Conservation (phyloP, 2,113 vertebrate genomes). For the Aleadryas rufinucha region DNA sequence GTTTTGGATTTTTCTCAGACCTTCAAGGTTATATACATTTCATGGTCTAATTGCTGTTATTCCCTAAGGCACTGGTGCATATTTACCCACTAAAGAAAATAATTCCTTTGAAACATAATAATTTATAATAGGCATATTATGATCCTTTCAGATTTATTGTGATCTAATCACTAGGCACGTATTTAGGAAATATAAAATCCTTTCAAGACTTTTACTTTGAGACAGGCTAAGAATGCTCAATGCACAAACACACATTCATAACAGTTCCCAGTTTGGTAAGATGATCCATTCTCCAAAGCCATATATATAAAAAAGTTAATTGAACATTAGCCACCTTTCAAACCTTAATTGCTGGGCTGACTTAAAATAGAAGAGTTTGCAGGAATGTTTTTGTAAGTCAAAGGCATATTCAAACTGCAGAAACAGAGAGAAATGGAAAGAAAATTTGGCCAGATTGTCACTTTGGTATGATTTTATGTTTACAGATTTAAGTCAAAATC, state of each 20-base stretch:
- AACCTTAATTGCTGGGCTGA: neutral
- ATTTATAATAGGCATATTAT: slow-evolving; percentile 20
- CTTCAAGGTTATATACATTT: slow-evolving; percentile 2
- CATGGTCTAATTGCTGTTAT: slow-evolving; percentile 5
- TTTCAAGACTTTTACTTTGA: slow-evolving; percentile 19
- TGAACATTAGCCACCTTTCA: neutral
- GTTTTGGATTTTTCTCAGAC: slow-evolving; percentile 15
- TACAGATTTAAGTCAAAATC: neutral
- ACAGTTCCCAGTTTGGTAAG: neutral
- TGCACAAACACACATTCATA: neutral
- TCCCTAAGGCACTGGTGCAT: neutral
- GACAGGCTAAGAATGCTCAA: neutral
- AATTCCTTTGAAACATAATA: slow-evolving; percentile 19
- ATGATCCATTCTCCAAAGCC: neutral
- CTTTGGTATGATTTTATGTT: neutral
- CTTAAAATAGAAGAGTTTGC: neutral
- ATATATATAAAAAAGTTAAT: neutral
- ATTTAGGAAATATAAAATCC: slow-evolving; percentile 19
- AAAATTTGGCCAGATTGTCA: neutral
- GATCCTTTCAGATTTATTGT: neutral
- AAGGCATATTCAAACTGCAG: neutral
- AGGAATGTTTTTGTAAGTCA: neutral
- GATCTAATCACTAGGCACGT: neutral
- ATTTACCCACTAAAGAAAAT: slow-evolving; percentile 20
- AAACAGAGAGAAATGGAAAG: neutral